phyloP scores from a whole-genome alignment of 2,888 invertebrate species.

The Beris morrisii region DNA sequence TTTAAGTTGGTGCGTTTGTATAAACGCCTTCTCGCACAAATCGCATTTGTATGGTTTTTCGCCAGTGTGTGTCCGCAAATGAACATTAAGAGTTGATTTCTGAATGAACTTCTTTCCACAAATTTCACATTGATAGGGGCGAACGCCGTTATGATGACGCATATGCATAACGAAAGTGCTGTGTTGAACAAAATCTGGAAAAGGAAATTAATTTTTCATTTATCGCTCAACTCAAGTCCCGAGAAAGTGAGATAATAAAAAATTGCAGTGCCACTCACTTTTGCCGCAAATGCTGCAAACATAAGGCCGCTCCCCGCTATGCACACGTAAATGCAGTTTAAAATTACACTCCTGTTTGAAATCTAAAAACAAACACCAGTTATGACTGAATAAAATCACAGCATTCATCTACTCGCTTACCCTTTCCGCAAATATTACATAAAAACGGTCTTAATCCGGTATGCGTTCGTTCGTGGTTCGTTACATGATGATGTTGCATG shows the following conservation, averaged over 20 bases:
- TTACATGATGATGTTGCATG: slow-evolving; percentile 38
- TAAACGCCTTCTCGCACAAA: slow-evolving; percentile 35
- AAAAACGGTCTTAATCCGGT: slow-evolving; percentile 37
- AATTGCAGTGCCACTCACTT: slow-evolving; percentile 22
- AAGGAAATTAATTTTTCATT: background rate
- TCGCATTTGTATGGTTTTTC: slow-evolving; percentile 39
- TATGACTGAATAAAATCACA: background rate
- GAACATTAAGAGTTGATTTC: slow-evolving; percentile 38
- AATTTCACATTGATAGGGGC: slow-evolving; percentile 39
- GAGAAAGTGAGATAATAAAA: too few species aligned
- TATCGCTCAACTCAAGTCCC: too few species aligned
- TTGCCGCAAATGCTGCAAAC: slow-evolving; percentile 37
- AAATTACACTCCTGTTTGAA: slow-evolving; percentile 39
- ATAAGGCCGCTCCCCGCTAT: slow-evolving; percentile 38
- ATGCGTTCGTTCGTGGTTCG: slow-evolving; percentile 39
- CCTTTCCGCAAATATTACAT: slow-evolving; percentile 39
- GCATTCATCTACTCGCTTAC: slow-evolving; percentile 7
- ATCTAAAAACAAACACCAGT: slow-evolving; percentile 17
- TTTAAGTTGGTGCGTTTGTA: slow-evolving; percentile 38
- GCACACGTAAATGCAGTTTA: slow-evolving; percentile 35
- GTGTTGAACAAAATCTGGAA: slow-evolving; percentile 36
- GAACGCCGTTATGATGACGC: slow-evolving; percentile 36
- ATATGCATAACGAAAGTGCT: slow-evolving; percentile 38
- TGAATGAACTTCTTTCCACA: slow-evolving; percentile 40
- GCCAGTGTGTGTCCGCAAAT: slow-evolving; percentile 38